A percentile compares a stretch with the other conserved stretches of the same genome.
Conservation (phyloP, 1,140 invertebrate genomes). For the Cydia amplana region DNA sequence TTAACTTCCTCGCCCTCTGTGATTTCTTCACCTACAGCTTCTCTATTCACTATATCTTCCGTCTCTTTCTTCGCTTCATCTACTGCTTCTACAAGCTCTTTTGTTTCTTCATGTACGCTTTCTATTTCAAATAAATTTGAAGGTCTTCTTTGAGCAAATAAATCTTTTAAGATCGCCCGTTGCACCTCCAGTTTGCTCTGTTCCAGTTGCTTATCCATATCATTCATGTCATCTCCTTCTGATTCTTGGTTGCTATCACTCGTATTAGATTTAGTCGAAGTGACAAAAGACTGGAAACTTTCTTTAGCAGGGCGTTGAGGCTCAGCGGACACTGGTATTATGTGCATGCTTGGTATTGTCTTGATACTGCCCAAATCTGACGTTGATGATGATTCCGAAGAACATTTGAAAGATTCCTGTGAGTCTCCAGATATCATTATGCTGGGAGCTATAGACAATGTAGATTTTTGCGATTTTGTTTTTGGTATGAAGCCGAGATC, state of each 20-base stretch:
- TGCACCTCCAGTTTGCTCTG: conserved; percentile 68
- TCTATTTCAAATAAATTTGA: conserved; percentile 46
- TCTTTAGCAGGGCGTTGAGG: conserved; percentile 47
- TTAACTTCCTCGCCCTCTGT: conserved; percentile 37
- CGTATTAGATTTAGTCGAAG: conserved; percentile 58
- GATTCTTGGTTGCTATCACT: conserved; percentile 51
- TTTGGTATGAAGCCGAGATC: conserved; percentile 81
- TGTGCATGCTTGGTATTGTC: conserved; percentile 64
- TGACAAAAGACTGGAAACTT: conserved; percentile 61
- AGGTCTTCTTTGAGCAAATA: conserved; percentile 49
- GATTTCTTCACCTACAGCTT: conserved; percentile 36
- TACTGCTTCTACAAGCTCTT: conserved; percentile 18
- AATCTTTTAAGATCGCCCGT: conserved; percentile 66
- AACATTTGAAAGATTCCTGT: conserved; percentile 46
- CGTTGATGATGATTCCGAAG: conserved; percentile 42
- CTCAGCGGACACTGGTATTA: conserved; percentile 52
- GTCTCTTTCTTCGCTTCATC: conserved; percentile 37
- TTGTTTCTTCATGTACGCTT: neutral
- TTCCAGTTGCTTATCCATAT: conserved; percentile 60
- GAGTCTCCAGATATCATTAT: conserved; percentile 35
- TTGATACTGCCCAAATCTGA: conserved; percentile 57
- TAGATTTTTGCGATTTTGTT: conserved; percentile 50
- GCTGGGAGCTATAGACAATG: conserved; percentile 36
- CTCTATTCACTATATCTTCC: conserved; percentile 30
- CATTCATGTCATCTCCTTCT: conserved; percentile 50